phyloP scores from a whole-genome alignment of 2,113 vertebrate genomes.

The Ceyx cyanopectus region DNA sequence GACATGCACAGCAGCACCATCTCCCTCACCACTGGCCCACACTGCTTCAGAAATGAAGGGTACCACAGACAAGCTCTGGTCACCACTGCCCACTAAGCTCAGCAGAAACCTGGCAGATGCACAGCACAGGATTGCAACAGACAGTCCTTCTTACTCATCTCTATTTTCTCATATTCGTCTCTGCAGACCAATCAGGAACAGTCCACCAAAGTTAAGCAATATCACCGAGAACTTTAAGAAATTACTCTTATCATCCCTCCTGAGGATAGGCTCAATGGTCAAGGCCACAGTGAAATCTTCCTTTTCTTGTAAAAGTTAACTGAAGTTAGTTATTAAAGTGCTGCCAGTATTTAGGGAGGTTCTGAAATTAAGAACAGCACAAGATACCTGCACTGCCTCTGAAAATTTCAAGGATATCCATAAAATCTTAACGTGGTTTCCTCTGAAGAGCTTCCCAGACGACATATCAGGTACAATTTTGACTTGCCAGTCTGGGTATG shows the following conservation, averaged over 20 bases:
- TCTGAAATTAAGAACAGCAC: slow-evolving; percentile 31
- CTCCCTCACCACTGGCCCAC: neutral
- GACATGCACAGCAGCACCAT: neutral
- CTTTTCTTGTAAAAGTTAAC: slow-evolving; percentile 87
- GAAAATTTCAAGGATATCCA: slow-evolving; percentile 8
- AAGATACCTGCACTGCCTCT: slow-evolving; percentile 2
- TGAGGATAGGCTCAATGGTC: slow-evolving; percentile 78
- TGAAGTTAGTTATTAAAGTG: slow-evolving; percentile 84
- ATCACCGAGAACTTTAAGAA: slow-evolving; percentile 74
- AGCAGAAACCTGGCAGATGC: slow-evolving; percentile 17
- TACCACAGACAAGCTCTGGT: neutral
- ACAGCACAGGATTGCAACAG: slow-evolving; percentile 30
- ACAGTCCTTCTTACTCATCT: slow-evolving; percentile 30
- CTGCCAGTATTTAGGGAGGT: slow-evolving; percentile 68
- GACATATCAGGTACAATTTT: slow-evolving; percentile 68
- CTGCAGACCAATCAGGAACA: slow-evolving; percentile 61
- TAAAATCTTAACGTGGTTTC: neutral
- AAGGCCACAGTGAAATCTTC: slow-evolving; percentile 81
- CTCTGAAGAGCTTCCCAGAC: slow-evolving; percentile 17
- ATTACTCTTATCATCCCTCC: slow-evolving; percentile 74
- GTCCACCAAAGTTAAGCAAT: slow-evolving; percentile 66
- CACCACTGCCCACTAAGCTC: neutral
- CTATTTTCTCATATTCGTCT: slow-evolving; percentile 31
- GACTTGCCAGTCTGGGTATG: neutral
- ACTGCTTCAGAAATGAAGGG: neutral